These are phyloP conservation scores for Ridgeia piscesae DNA, from an alignment of 1,140 invertebrate species.

Conservation along the genomic window DNA sequence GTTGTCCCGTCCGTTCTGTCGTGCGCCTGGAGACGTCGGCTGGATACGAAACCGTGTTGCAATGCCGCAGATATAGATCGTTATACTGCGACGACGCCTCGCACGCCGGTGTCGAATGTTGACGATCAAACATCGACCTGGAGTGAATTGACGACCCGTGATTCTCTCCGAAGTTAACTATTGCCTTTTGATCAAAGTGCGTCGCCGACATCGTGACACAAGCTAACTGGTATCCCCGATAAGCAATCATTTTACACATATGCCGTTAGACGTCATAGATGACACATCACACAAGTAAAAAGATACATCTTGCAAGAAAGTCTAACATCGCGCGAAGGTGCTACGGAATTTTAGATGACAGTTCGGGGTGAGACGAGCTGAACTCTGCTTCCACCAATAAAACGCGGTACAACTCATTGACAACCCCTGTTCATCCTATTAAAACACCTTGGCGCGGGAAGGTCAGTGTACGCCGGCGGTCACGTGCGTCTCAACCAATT, in stretches of 20 bases:
- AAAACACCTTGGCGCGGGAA: not conserved
- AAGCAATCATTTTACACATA: not conserved
- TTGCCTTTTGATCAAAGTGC: not conserved
- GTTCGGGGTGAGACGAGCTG: not conserved
- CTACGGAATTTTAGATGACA: not conserved
- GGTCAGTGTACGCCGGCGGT: not conserved
- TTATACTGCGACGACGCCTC: not conserved
- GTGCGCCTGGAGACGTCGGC: not conserved
- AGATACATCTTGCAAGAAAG: not conserved
- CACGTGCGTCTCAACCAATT: not conserved
- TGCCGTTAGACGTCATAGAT: not conserved
- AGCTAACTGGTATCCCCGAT: not conserved
- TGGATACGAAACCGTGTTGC: not conserved
- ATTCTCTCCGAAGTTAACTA: not conserved
- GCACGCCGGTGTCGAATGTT: not conserved
- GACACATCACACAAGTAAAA: not conserved
- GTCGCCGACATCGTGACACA: not conserved
- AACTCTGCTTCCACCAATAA: not conserved
- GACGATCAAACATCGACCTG: not conserved
- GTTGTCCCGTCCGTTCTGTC: not conserved
- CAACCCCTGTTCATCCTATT: not conserved
- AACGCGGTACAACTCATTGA: not conserved
- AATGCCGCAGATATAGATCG: not conserved
- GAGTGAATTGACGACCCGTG: not conserved
- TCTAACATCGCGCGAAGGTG: not conserved